A percentile compares a stretch with the other conserved stretches of the same genome.
Evolutionary conservation across 2,113 vertebrate genomes (phyloP).

Genomic region (Megaleporinus macrocephalus): DNA sequence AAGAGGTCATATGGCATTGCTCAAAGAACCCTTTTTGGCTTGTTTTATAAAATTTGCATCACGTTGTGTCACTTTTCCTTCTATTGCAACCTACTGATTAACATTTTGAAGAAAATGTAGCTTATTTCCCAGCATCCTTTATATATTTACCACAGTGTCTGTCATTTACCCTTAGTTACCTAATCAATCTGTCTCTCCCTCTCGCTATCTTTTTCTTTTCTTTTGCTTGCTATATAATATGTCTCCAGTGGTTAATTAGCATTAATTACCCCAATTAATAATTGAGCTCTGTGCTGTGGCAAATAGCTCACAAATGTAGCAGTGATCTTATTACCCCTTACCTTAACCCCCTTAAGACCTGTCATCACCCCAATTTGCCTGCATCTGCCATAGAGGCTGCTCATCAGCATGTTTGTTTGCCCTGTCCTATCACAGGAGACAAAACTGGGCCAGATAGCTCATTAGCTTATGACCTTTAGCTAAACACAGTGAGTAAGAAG

Average conservation of each 20-base stretch:
- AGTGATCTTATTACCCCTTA: conserved; percentile 21
- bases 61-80: background rate
- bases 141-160: background rate
- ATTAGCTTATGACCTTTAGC: background rate
- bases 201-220: background rate
- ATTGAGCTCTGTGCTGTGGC: background rate
- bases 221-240: background rate
- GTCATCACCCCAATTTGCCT: background rate
- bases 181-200: background rate
- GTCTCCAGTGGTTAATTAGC: background rate
- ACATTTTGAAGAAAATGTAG: background rate
- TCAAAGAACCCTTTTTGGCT: too few relatives aligned
- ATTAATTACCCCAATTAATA: conserved; percentile 41
- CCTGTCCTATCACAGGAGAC: background rate
- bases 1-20: too few relatives aligned
- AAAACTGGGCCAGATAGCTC: conserved; percentile 20
- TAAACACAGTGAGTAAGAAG: background rate
- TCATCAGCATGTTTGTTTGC: conserved; percentile 19
- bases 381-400: conserved; percentile 19
- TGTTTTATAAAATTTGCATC: too few relatives aligned
- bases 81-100: conserved; percentile 18
- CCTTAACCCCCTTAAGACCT: background rate
- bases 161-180: background rate
- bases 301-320: background rate
- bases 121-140: background rate